Evolutionary conservation across 2,888 invertebrate species (phyloP).

Genomic region (Syritta pipiens): DNA sequence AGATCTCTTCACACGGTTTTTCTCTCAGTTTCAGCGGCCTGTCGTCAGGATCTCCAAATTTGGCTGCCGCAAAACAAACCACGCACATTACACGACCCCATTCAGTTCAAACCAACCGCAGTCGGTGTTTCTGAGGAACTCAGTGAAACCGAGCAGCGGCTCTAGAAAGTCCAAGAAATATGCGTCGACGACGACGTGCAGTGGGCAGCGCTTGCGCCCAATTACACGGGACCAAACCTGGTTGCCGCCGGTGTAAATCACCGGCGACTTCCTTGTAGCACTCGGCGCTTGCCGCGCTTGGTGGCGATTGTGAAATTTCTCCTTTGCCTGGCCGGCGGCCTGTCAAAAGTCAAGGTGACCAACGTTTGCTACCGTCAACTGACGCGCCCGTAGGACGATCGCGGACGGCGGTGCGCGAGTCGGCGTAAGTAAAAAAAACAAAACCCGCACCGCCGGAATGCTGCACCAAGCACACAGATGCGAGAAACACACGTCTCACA

Average conservation of each 20-base stretch:
- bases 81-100: too few species aligned
- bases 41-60: too few species aligned
- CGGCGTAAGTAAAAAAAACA: too few species aligned
- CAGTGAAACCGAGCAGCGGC: too few species aligned
- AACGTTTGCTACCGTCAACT: constrained; percentile 16
- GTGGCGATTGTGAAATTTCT: constrained; percentile 21
- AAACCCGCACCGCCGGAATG: constrained; percentile 8
- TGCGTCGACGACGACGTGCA: too few species aligned
- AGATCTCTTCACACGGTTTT: too few species aligned
- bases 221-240: not conserved
- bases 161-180: constrained; percentile 36
- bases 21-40: too few species aligned
- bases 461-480: constrained; percentile 4
- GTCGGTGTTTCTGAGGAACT: too few species aligned
- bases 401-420: not conserved
- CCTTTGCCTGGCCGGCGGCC: constrained; percentile 27
- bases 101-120: too few species aligned
- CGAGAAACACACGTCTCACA: not conserved
- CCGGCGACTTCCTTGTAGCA: constrained; percentile 10
- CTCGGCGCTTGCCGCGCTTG: not conserved
- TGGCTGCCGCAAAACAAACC: too few species aligned
- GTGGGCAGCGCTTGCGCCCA: constrained; percentile 26
- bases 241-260: constrained; percentile 31
- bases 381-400: constrained; percentile 35
- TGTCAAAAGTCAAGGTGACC: constrained; percentile 66